A percentile compares a stretch with the other conserved stretches of the same genome.
Conservation (phyloP, 2,797 vertebrate species). For the Salarias fasciatus region DNA sequence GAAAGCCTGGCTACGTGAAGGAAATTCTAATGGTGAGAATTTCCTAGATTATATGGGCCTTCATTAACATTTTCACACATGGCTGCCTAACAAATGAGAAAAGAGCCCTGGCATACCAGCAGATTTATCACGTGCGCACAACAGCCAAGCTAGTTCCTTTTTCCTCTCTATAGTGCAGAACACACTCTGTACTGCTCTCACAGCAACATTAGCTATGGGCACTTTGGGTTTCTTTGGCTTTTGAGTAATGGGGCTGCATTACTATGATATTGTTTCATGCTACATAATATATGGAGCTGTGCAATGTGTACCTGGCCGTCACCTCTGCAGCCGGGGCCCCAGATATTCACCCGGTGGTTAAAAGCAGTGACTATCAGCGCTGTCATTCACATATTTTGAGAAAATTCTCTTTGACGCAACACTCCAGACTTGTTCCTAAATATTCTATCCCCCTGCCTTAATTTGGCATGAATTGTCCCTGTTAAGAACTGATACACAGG, state of each 20-base stretch:
- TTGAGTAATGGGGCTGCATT: slow-evolving; percentile 62
- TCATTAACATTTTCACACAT: slow-evolving; percentile 99
- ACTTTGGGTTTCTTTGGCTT: slow-evolving; percentile 59
- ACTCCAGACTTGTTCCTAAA: slow-evolving; percentile 55
- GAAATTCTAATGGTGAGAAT: slow-evolving; percentile 91
- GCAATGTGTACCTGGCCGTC: slow-evolving; percentile 48
- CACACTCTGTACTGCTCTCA: slow-evolving; percentile 55
- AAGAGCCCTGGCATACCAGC: slow-evolving; percentile 86
- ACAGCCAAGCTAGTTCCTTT: slow-evolving; percentile 71
- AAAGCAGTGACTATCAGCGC: slow-evolving; percentile 32
- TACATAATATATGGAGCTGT: slow-evolving; percentile 59
- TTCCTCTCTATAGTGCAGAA: slow-evolving; percentile 53
- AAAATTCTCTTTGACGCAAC: slow-evolving; percentile 41
- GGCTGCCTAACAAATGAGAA: slow-evolving; percentile 96
- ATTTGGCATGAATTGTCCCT: slow-evolving; percentile 74
- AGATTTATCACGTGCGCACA: slow-evolving; percentile 86
- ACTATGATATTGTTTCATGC: slow-evolving; percentile 37
- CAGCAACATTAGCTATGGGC: slow-evolving; percentile 63
- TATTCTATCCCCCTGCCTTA: slow-evolving; percentile 59
- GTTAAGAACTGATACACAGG: slow-evolving; percentile 70
- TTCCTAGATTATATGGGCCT: slow-evolving; percentile 92
- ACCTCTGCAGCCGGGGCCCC: slow-evolving; percentile 22
- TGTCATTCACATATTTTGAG: slow-evolving; percentile 51
- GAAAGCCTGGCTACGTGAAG: slow-evolving; percentile 88
- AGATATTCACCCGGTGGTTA: slow-evolving; percentile 33